phyloP scores from a whole-genome alignment of 2,888 invertebrate species.

The Galerucella calmariensis region DNA sequence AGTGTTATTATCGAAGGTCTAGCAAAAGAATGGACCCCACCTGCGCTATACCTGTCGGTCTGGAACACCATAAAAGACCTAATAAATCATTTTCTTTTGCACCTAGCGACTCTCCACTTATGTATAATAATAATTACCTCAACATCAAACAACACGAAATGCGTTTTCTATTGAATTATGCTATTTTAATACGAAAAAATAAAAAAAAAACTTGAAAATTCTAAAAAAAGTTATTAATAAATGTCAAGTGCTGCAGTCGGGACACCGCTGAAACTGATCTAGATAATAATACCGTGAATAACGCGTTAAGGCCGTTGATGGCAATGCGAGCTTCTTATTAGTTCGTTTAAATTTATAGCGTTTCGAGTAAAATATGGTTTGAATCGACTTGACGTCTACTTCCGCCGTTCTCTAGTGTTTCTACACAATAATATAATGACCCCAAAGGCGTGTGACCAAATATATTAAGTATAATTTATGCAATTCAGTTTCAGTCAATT shows the following conservation, averaged over 20 bases:
- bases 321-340: constrained; percentile 22
- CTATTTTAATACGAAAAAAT: constrained; percentile 39
- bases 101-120: constrained; percentile 43
- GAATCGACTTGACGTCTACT: constrained; percentile 28
- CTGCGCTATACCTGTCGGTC: constrained; percentile 42
- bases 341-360: constrained; percentile 21
- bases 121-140: constrained; percentile 40
- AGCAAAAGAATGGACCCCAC: constrained; percentile 39
- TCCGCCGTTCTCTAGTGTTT: constrained; percentile 23
- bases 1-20: constrained; percentile 41
- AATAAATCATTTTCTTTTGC: constrained; percentile 47
- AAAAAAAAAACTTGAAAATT: constrained; percentile 33
- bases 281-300: constrained; percentile 40
- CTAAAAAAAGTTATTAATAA: constrained; percentile 41
- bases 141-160: constrained; percentile 39
- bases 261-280: constrained; percentile 41
- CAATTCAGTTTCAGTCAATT: too few species aligned
- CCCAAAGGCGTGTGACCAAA: neutral
- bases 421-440: neutral
- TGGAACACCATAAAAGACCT: constrained; percentile 37
- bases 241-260: constrained; percentile 33
- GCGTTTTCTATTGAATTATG: constrained; percentile 42
- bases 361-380: constrained; percentile 31
- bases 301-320: constrained; percentile 11
- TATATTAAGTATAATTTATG: neutral